phyloP scores from a whole-genome alignment of 2,888 invertebrate species.

The Oithona nana region DNA sequence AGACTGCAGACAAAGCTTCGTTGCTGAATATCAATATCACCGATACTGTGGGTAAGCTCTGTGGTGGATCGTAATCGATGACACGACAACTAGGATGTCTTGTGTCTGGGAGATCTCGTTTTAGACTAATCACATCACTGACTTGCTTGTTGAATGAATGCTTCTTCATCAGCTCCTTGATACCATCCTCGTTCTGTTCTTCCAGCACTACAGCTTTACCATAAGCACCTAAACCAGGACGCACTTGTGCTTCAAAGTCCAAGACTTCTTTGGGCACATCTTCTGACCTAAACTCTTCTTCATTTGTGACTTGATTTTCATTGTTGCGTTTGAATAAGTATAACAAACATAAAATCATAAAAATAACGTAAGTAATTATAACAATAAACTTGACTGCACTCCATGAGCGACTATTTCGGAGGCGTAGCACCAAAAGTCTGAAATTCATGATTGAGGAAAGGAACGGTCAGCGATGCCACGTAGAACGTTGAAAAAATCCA shows the following conservation, averaged over 20 bases:
- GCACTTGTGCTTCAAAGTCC: slow-evolving; percentile 37
- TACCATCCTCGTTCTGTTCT: slow-evolving; percentile 32
- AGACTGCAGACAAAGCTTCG: slow-evolving; percentile 64
- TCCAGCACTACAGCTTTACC: slow-evolving; percentile 47
- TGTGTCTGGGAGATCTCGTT: slow-evolving; percentile 51
- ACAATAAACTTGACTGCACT: background rate
- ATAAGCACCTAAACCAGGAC: slow-evolving; percentile 48
- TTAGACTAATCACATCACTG: slow-evolving; percentile 68
- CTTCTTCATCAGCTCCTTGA: slow-evolving; percentile 43
- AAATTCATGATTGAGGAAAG: background rate
- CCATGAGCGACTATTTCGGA: background rate
- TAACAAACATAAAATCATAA: background rate
- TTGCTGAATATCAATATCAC: slow-evolving; percentile 71
- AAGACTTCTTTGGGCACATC: background rate
- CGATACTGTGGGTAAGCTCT: slow-evolving; percentile 9
- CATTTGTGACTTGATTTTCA: background rate
- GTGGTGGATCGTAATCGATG: background rate
- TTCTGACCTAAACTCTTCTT: background rate
- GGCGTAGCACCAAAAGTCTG: background rate
- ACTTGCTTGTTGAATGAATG: slow-evolving; percentile 71
- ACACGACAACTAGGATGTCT: slow-evolving; percentile 27
- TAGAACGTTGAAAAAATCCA: too few species aligned
- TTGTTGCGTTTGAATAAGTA: background rate
- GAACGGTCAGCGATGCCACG: too few species aligned
- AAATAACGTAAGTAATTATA: background rate